Evolutionary conservation across 2,113 vertebrate genomes (phyloP).

Genomic region (Pongo pygmaeus): DNA sequence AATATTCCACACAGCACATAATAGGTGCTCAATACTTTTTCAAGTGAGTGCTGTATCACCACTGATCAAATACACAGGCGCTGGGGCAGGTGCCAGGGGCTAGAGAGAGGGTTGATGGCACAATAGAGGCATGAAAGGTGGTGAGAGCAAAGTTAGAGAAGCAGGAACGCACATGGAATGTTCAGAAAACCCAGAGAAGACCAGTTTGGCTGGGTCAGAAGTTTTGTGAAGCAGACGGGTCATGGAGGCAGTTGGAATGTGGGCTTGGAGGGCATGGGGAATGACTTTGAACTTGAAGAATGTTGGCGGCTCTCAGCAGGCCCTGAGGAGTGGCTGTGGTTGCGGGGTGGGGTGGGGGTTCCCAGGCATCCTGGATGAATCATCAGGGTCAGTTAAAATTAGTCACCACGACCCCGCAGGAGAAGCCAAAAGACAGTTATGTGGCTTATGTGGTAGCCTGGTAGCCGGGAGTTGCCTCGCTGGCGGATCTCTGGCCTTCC

Average conservation of each 20-base stretch:
- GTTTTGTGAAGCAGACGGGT: neutral
- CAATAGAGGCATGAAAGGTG: neutral
- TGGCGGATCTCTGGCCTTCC: neutral
- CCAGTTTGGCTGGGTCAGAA: neutral
- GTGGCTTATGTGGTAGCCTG: neutral
- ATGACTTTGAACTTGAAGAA: slow-evolving; percentile 14
- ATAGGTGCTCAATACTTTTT: neutral
- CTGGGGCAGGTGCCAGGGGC: neutral
- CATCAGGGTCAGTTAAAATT: slow-evolving; percentile 12
- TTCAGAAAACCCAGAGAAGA: neutral
- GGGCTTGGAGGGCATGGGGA: neutral
- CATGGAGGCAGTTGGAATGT: neutral
- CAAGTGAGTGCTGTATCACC: no score
- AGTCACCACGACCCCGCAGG: neutral
- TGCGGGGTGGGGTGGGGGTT: neutral
- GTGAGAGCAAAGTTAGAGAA: neutral
- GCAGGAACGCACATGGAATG: neutral
- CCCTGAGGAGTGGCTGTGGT: neutral
- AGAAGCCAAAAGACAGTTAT: neutral
- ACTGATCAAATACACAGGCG: neutral
- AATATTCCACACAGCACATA: neutral
- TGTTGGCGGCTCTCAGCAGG: neutral
- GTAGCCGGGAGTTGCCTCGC: neutral
- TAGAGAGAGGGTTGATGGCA: fast-evolving
- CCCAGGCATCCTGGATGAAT: neutral